Conservation (phyloP, 2,797 vertebrate species). For the Gymnoscopelus microlampas region DNA sequence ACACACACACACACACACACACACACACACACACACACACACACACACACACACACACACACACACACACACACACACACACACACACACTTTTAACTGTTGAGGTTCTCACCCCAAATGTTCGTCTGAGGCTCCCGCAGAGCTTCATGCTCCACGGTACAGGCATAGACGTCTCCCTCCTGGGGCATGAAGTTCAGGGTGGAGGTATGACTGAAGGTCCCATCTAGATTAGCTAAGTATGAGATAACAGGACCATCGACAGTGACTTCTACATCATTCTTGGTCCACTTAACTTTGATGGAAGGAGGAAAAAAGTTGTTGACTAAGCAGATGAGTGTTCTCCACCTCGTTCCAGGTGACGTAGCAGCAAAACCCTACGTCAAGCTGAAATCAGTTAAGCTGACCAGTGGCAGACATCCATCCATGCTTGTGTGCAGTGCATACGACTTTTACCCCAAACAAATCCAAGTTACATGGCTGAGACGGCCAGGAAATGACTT, state of each 20-base stretch:
- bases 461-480: conserved; percentile 68
- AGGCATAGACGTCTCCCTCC: conserved; percentile 50
- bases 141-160: conserved; percentile 44
- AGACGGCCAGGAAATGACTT: conserved; percentile 46
- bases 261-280: conserved; percentile 17
- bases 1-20: not conserved
- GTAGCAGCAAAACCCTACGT: conserved; percentile 55
- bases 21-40: too few species aligned
- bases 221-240: conserved; percentile 36
- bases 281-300: conserved; percentile 71
- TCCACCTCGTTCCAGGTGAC: conserved; percentile 38
- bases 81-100: not conserved
- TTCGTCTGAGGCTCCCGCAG: conserved; percentile 23
- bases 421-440: conserved; percentile 75
- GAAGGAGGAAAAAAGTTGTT: conserved; percentile 73
- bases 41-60: not conserved
- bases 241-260: conserved; percentile 32
- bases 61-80: not conserved
- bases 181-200: conserved; percentile 57
- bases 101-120: conserved; percentile 71
- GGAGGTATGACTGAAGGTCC: conserved; percentile 72
- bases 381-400: conserved; percentile 42
- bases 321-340: conserved; percentile 79
- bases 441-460: conserved; percentile 77
- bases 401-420: conserved; percentile 35